Conservation (phyloP, 2,797 vertebrate species). For the Sciurus vulgaris region DNA sequence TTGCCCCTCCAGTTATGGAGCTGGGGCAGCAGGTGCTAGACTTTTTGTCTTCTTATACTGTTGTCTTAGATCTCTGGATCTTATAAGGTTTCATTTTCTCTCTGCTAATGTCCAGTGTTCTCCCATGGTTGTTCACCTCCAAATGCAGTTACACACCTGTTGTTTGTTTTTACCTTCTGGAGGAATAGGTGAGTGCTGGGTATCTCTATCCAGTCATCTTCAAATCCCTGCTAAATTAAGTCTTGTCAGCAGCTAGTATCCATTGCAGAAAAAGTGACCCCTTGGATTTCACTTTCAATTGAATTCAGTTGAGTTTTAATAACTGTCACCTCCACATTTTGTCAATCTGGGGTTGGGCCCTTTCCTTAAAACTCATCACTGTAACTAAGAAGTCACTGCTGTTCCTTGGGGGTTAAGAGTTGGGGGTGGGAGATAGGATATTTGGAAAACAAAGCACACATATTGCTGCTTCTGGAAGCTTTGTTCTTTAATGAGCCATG, state of each 20-base stretch:
- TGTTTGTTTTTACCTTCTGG: background rate
- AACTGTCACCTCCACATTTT: background rate
- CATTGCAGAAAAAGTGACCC: background rate
- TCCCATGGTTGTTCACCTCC: background rate
- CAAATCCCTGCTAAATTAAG: background rate
- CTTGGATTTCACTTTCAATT: background rate
- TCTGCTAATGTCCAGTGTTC: background rate
- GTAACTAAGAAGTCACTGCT: background rate
- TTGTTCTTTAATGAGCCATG: conserved; percentile 89
- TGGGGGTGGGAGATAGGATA: background rate
- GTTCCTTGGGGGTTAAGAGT: background rate
- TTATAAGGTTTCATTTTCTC: background rate
- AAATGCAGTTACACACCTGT: background rate
- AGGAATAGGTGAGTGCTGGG: background rate
- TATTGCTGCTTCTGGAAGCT: conserved; percentile 80
- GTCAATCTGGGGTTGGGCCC: background rate
- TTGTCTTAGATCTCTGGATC: background rate
- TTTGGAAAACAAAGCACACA: conserved; percentile 77
- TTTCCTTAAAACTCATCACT: conserved; percentile 29
- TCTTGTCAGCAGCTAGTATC: background rate
- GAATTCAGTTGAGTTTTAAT: background rate
- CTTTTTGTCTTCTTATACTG: background rate
- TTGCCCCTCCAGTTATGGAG: background rate
- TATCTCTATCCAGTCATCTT: background rate
- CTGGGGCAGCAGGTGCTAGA: background rate